Evolutionary conservation across 2,113 vertebrate species (phyloP), one percentile per base, ranked within the genome.

Genomic region (Cephalopterus ornatus): DNA sequence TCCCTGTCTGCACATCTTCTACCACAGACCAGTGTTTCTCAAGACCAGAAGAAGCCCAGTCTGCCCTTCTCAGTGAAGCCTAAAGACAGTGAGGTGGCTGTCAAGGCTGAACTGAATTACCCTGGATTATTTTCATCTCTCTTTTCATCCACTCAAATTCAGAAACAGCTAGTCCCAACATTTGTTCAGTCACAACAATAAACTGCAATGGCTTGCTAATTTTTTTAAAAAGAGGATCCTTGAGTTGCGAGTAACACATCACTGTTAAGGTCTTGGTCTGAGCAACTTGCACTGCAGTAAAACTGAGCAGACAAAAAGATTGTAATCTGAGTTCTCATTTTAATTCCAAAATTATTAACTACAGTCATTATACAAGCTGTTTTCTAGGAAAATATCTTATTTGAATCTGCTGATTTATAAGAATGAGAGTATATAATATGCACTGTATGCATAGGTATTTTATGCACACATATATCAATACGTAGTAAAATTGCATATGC

Each of bases 321-420:
- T 89, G 71, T 39, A 44, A 44, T 71, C 19, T 21, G 55, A 91
- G 14, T 35, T 93, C 59, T 91, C 39, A 85, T 76, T 88, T 91
- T 73, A 83, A 93, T 92, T 76, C 39, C 37, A 68, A 68, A 92
- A 83, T 58, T 61, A 79, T 58, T 91, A 92, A 85, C 79, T 81
- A 32, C 28, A 91, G 56, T 87, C 46, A 88, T 95, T 95, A 89
- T 61, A 49, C 14, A 85, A 53, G 23, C 58, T 33, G 21, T 75
- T 82, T 85, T 72, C 53, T 68, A 87, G 73, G 90, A 79, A 74
- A 93, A 79, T 76, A 53, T 12, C 71, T 85, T 93, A 90, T 84
- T 91, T 93, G 35, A 83, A 95, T 94, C 55, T 90, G 46, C 50
- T 91, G 42, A 79, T 89, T 85, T 95, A 27, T 85, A 80, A 46